Base-by-base conservation (phyloP, 2,797 vertebrate species). In the Sebastes itinus region DNA sequence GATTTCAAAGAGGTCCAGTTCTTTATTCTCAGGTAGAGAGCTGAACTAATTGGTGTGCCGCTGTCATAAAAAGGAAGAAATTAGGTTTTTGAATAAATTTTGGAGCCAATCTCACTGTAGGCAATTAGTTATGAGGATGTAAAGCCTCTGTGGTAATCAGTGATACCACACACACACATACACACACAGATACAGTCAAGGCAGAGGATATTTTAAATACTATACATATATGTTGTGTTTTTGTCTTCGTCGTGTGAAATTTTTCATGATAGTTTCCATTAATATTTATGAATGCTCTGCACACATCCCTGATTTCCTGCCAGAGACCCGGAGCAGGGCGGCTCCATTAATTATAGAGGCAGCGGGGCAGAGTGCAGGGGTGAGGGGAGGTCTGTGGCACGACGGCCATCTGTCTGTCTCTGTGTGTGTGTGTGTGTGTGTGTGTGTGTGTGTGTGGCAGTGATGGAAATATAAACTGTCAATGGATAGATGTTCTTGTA, bases 281-380 rank as follows among this genome's bases (percentile, higher is more conserved):
- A 95, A 95, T 95, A 95, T 95, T 94, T 79, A 95, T 95, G 91
- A 95, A 85, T 25, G 56, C 83, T 74, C 87, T 20, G 42, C 49
- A 73, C 88, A 85, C 80, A 85, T 88, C 84, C 87, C 84, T 89
- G 91, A 86, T 94, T 94, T 90, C 63, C 84, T 92, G 81, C 90
- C 90, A 88, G 83, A 89, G 79, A 91, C 80, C 76, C 42, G 4
- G 27, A 79, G 88, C 81, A 66, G 75, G 74, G 60, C 55, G 58
- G 60, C 10, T 64, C 78, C 91, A 94, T 94, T 92, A 89, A 93
- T 94, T 93, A 94, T 95, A 88, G 88, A 90, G 80, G 81, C 75
- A 46, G 78, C 49, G 60, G 84, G 90, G 74, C 84, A 87, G 83
- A 86, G 88, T 79, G 91, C 84, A 83, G 84, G 89, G 88, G 85